phyloP scores from a whole-genome alignment of 37 sponge, comb jelly and placozoan genomes.

The Halichondria panicea region DNA sequence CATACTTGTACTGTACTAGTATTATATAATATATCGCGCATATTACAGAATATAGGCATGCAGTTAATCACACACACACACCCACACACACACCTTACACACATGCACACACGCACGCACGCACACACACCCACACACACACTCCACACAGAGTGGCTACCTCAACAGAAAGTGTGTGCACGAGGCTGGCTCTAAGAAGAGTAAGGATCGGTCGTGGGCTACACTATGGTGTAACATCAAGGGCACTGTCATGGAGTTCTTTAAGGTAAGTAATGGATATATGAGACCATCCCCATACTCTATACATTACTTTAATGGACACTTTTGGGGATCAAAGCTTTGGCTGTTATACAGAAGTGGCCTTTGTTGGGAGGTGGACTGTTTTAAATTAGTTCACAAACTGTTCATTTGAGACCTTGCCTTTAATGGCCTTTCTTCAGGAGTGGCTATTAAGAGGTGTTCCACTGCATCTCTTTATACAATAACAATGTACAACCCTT shows the following conservation, averaged over 20 bases:
- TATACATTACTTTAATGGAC: too few species aligned
- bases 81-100: neutral
- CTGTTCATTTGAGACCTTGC: too few species aligned
- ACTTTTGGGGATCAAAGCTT: too few species aligned
- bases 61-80: neutral
- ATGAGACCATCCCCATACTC: too few species aligned
- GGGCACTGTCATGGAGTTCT: conserved; percentile 27
- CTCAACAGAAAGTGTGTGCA: conserved; percentile 39
- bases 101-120: neutral
- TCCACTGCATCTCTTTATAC: too few species aligned
- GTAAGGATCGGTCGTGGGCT: conserved; percentile 45
- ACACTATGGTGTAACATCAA: conserved; percentile 46
- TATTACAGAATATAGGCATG: neutral
- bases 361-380: too few species aligned
- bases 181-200: conserved; percentile 25
- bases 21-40: neutral
- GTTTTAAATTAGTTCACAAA: too few species aligned
- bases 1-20: too few species aligned
- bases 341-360: too few species aligned
- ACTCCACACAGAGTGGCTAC: conserved; percentile 37
- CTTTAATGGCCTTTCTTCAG: too few species aligned
- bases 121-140: neutral
- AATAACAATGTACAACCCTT: too few species aligned
- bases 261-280: conserved; percentile 19
- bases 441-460: too few species aligned